Evolutionary conservation across 1,140 invertebrate species (phyloP).

Genomic region (Pollicipes pollicipes): DNA sequence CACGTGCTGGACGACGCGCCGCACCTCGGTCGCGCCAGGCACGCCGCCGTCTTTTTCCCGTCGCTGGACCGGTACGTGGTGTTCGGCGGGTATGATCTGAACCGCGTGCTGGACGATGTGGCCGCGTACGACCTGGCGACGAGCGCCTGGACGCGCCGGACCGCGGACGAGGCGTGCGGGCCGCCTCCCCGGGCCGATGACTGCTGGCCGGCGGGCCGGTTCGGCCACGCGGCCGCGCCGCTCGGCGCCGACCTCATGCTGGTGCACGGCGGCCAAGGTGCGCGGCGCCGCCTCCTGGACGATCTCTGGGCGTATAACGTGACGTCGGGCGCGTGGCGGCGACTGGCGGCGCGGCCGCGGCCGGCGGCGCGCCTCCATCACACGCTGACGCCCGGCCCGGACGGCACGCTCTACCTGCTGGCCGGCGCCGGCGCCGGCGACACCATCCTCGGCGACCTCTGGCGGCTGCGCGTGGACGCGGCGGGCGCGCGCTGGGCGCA

Average conservation of each 20-base stretch:
- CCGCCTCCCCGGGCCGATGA: constrained; percentile 8
- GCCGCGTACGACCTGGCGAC: constrained; percentile 34
- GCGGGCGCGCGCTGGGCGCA: constrained; percentile 25
- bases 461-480: constrained; percentile 6
- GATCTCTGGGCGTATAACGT: background rate
- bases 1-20: constrained; percentile 51
- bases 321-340: constrained; percentile 1
- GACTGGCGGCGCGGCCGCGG: background rate
- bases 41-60: constrained; percentile 62
- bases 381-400: background rate
- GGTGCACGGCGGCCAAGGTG: background rate
- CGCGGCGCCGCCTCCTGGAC: background rate
- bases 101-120: constrained; percentile 58
- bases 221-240: constrained; percentile 25
- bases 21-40: constrained; percentile 51
- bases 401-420: background rate
- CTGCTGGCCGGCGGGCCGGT: constrained; percentile 24
- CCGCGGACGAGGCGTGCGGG: constrained; percentile 9
- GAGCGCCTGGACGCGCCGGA: constrained; percentile 24
- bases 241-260: background rate
- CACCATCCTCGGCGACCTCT: background rate
- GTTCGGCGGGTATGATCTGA: constrained; percentile 84
- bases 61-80: constrained; percentile 67
- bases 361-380: background rate
- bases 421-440: background rate